Base-by-base conservation (phyloP, 2,888 invertebrate species). In the Dyspetes luteomarginatus region DNA sequence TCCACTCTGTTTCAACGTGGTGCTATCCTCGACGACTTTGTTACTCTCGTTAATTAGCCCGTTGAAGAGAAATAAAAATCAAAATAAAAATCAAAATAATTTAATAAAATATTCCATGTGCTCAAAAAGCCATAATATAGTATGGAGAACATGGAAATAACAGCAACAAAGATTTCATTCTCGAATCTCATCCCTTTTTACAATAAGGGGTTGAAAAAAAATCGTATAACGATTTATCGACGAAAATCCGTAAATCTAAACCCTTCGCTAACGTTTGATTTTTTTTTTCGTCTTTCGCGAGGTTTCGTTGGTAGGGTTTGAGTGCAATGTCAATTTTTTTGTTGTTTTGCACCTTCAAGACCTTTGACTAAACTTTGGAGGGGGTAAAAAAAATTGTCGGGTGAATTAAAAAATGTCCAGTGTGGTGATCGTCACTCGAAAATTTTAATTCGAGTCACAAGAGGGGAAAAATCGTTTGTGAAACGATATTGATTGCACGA, bases 401-500 rank as follows among this genome's bases (percentile, higher is more conserved):
- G n/a, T n/a, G n/a, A n/a, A n/a, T n/a, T n/a, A n/a, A n/a, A n/a
- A n/a, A n/a, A n/a, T n/a, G n/a, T n/a, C n/a, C 45, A 15, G 5
- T 19, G 3, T 5, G 52, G 26, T n/a, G 26, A 24, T 26, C 52
- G 15, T 55, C 15, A 4, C 9, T n/a, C n/a, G n/a, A n/a, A 26
- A 30, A 65, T 73, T 19, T 56, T 28, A 56, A 65, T 19, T 73
- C 22, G 12, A 30, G n/a, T 9, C 4, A 50, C 4, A 12, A 7
- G 28, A n/a, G 22, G 19, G 26, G 58, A 15, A 43, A 9, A 62
- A 55, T 73, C 19, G 19, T 55, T 28, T n/a, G 64, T 4, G 43
- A 64, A 41, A 64, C 26, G 55, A 52, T 41, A 43, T 73, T 64
- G 64, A 73, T 56, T 12, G 52, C 45, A n/a, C 41, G 52, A 72